These are phyloP conservation scores for Eumeta japonica DNA, from an alignment of 1,140 invertebrate species.

Conservation along the genomic window DNA sequence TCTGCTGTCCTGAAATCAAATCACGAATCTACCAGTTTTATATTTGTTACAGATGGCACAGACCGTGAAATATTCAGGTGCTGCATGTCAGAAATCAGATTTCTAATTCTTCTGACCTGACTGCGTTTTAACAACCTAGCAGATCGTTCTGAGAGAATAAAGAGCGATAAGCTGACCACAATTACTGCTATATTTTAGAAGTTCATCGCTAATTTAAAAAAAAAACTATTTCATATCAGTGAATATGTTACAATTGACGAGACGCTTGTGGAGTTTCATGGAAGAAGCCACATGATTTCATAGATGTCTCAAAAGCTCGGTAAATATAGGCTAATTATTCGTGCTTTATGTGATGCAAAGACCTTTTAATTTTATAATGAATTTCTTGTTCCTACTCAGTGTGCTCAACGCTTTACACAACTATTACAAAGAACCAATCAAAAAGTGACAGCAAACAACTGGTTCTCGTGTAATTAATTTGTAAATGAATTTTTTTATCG, in stretches of 20 bases:
- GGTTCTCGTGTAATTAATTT: too few relatives aligned
- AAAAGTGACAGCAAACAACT: too few relatives aligned
- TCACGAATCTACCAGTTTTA: too few relatives aligned
- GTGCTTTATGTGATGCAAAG: conserved; percentile 11
- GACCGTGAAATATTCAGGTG: conserved; percentile 12
- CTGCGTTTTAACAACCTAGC: neutral
- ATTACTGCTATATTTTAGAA: conserved; percentile 3
- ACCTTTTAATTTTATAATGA: too few relatives aligned
- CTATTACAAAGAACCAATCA: too few relatives aligned
- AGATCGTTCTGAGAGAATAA: conserved; percentile 4
- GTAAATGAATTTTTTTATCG: too few relatives aligned
- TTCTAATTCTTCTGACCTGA: conserved; percentile 7
- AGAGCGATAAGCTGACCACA: conserved; percentile 2
- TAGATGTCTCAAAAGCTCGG: conserved; percentile 49
- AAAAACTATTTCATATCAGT: neutral
- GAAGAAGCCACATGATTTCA: conserved; percentile 31
- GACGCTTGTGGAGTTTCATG: conserved; percentile 31
- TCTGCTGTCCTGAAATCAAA: too few relatives aligned
- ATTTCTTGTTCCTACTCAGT: too few relatives aligned
- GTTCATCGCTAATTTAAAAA: conserved; percentile 2
- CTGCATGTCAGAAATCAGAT: conserved; percentile 10
- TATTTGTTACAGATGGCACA: conserved; percentile 14
- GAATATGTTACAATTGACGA: conserved; percentile 30
- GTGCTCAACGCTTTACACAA: too few relatives aligned
- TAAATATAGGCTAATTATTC: conserved; percentile 45